A percentile compares a stretch with the other conserved stretches of the same genome.
phyloP scores from a whole-genome alignment of 2,888 invertebrate species.

The Coecobrya sp. region DNA sequence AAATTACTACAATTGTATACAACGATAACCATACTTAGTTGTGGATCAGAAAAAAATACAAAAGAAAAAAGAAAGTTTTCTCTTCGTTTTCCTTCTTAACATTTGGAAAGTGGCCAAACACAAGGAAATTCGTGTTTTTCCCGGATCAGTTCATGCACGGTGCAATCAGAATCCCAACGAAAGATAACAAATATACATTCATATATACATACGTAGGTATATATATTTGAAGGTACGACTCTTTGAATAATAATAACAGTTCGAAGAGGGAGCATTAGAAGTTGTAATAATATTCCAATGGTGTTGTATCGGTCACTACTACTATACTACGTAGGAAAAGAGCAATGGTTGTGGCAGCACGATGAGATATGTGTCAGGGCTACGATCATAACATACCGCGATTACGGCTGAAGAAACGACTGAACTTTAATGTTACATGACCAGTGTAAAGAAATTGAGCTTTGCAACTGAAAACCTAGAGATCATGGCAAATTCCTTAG shows the following conservation, averaged over 20 bases:
- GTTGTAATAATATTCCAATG: neutral
- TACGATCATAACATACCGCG: slow-evolving; percentile 49
- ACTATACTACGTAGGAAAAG: neutral
- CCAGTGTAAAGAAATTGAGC: slow-evolving; percentile 64
- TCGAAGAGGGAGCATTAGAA: neutral
- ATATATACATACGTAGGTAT: slow-evolving; percentile 12
- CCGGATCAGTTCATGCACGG: slow-evolving; percentile 69
- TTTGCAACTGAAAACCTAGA: slow-evolving; percentile 50
- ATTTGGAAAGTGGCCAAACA: slow-evolving; percentile 76
- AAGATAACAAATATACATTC: slow-evolving; percentile 59
- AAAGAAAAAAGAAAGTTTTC: slow-evolving; percentile 62
- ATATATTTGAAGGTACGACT: neutral
- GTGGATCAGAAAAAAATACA: slow-evolving; percentile 44
- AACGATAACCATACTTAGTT: slow-evolving; percentile 2
- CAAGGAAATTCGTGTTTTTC: slow-evolving; percentile 72
- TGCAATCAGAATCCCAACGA: slow-evolving; percentile 57
- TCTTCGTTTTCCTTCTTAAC: slow-evolving; percentile 51
- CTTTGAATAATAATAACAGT: neutral
- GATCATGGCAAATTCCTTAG: slow-evolving; percentile 73
- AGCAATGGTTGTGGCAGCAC: slow-evolving; percentile 54
- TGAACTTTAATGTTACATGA: slow-evolving; percentile 64
- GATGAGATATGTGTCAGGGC: slow-evolving; percentile 70
- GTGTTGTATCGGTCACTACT: slow-evolving; percentile 20
- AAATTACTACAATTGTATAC: slow-evolving; percentile 7
- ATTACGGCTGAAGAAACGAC: slow-evolving; percentile 63